These are phyloP conservation scores for Arctopsyche grandis DNA, from an alignment of 1,140 invertebrate genomes.

Conservation along the genomic window DNA sequence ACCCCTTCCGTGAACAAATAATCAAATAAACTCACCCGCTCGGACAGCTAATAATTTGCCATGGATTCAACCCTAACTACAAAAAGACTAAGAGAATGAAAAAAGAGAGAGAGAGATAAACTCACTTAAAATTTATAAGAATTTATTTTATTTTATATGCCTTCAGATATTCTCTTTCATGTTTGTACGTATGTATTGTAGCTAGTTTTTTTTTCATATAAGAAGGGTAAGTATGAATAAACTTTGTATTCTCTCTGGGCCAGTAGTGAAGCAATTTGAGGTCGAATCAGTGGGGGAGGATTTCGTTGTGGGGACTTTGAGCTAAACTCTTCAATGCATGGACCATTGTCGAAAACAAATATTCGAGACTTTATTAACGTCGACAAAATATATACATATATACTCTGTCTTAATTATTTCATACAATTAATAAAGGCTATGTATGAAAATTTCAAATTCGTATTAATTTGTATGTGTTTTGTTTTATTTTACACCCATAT, in stretches of 20 bases:
- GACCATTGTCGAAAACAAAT: slow-evolving; percentile 37
- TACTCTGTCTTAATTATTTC: too few relatives aligned
- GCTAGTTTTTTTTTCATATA: neutral
- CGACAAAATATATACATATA: neutral
- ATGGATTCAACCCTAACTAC: neutral
- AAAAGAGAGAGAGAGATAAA: too few relatives aligned
- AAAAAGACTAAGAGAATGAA: too few relatives aligned
- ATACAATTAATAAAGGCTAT: too few relatives aligned
- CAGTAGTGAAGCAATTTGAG: slow-evolving; percentile 42
- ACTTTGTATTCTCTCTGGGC: slow-evolving; percentile 13
- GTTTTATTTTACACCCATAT: too few relatives aligned
- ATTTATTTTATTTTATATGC: neutral
- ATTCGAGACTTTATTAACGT: slow-evolving; percentile 18
- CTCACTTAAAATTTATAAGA: neutral
- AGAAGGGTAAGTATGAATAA: slow-evolving; percentile 16
- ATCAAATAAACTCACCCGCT: slow-evolving; percentile 34
- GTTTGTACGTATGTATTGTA: too few relatives aligned
- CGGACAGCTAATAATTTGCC: slow-evolving; percentile 39
- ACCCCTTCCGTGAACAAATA: slow-evolving; percentile 32
- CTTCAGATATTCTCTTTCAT: neutral
- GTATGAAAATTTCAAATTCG: neutral
- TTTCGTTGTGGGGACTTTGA: neutral
- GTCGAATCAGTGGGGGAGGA: slow-evolving; percentile 32
- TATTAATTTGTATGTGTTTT: too few relatives aligned
- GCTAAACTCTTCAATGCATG: slow-evolving; percentile 30